These are phyloP conservation scores for Lethenteron camtschaticum DNA, from an alignment of 2,113 vertebrate genomes.

Conservation along the genomic window DNA sequence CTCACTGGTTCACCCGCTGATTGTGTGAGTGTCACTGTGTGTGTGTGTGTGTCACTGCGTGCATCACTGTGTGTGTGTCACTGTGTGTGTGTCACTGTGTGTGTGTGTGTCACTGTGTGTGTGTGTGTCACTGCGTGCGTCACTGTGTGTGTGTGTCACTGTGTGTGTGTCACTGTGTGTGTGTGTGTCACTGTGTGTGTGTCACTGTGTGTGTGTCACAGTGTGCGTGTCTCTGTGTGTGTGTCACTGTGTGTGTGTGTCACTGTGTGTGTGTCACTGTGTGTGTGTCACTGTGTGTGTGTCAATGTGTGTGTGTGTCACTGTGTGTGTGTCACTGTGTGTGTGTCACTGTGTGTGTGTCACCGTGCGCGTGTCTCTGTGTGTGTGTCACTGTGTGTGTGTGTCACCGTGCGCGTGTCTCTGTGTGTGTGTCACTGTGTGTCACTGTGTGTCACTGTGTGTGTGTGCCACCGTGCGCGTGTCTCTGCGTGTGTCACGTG, in stretches of 20 bases:
- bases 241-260: neutral
- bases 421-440: too few relatives aligned
- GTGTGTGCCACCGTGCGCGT: too few relatives aligned
- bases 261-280: neutral
- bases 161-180: neutral
- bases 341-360: neutral
- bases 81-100: too few relatives aligned
- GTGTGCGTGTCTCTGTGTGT: neutral
- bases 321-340: neutral
- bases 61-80: too few relatives aligned
- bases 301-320: neutral
- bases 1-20: too few relatives aligned
- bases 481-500: neutral
- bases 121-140: too few relatives aligned
- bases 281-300: neutral
- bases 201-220: neutral
- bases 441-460: too few relatives aligned
- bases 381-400: too few relatives aligned
- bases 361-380: too few relatives aligned
- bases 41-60: too few relatives aligned
- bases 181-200: neutral
- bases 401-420: too few relatives aligned
- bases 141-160: neutral
- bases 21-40: too few relatives aligned
- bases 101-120: neutral